A percentile compares a stretch with the other conserved stretches of the same genome.
phyloP scores from a whole-genome alignment of 2,888 invertebrate genomes.

The Lissonota sp. region DNA sequence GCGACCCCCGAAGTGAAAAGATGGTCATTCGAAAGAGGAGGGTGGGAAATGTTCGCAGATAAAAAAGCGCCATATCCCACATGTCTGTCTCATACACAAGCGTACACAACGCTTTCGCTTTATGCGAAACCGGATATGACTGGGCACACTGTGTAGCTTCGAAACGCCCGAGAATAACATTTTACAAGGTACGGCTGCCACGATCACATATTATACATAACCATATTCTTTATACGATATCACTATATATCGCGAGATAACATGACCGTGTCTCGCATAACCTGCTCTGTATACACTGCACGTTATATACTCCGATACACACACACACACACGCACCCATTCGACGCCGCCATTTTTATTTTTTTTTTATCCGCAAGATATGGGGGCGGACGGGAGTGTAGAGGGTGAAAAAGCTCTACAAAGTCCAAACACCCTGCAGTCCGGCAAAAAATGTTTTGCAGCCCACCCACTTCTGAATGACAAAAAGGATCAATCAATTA shows the following conservation, averaged over 20 bases:
- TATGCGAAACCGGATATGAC: slow-evolving; percentile 33
- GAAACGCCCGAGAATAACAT: slow-evolving; percentile 38
- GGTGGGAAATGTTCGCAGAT: slow-evolving; percentile 39
- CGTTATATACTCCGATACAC: background rate
- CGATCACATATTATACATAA: background rate
- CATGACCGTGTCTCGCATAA: slow-evolving; percentile 41
- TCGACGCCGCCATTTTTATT: slow-evolving; percentile 28
- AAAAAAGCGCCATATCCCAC: slow-evolving; percentile 36
- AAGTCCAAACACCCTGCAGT: background rate
- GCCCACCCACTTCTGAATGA: slow-evolving; percentile 16
- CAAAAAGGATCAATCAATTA: slow-evolving; percentile 53
- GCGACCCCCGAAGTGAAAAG: slow-evolving; percentile 40
- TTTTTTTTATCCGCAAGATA: slow-evolving; percentile 3
- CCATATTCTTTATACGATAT: slow-evolving; percentile 25
- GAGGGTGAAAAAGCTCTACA: background rate
- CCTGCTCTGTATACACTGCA: slow-evolving; percentile 4
- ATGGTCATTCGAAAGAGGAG: slow-evolving; percentile 32
- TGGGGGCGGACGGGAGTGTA: background rate
- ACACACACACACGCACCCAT: background rate
- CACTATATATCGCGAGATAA: slow-evolving; percentile 34
- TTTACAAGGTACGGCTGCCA: slow-evolving; percentile 34
- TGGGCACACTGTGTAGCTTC: slow-evolving; percentile 18
- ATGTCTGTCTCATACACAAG: slow-evolving; percentile 30
- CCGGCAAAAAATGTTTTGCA: slow-evolving; percentile 15
- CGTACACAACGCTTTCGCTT: slow-evolving; percentile 1